These are phyloP conservation scores for Adelosebastes latens DNA, from an alignment of 2,797 vertebrate species.

Conservation along the genomic window DNA sequence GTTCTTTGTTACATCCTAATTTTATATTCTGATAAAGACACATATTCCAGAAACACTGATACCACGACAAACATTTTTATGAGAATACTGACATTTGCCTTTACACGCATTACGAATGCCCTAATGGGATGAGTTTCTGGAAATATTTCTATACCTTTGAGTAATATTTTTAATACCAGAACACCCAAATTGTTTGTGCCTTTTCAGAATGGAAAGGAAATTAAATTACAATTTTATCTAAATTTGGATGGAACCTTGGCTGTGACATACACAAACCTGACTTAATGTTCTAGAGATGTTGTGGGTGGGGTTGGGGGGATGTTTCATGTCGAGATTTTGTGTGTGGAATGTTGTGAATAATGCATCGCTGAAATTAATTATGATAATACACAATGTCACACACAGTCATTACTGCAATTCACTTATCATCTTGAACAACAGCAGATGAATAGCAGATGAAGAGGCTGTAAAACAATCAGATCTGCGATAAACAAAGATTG, in stretches of 20 bases:
- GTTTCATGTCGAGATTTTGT: not conserved
- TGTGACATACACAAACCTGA: not conserved
- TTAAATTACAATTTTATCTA: not conserved
- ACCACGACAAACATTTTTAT: not conserved
- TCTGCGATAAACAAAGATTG: not conserved
- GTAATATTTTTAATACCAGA: not conserved
- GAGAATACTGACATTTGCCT: too few relatives aligned
- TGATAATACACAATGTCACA: not conserved
- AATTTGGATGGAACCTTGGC: too few relatives aligned
- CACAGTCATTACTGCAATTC: not conserved
- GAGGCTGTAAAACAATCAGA: not conserved
- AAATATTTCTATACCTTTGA: not conserved
- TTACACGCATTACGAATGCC: too few relatives aligned
- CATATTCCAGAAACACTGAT: not conserved
- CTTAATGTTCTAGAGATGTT: not conserved
- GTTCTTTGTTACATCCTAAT: not conserved
- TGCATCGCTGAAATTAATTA: constrained; percentile 3
- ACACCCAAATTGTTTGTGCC: not conserved
- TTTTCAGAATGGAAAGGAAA: too few relatives aligned
- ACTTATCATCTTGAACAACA: constrained; percentile 1
- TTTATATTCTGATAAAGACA: not conserved
- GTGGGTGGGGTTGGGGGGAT: not conserved
- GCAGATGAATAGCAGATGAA: not conserved
- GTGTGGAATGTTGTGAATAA: constrained; percentile 35
- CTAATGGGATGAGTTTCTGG: not conserved